phyloP scores from a whole-genome alignment of 1,140 invertebrate genomes.

The Zaprionus capensis region DNA sequence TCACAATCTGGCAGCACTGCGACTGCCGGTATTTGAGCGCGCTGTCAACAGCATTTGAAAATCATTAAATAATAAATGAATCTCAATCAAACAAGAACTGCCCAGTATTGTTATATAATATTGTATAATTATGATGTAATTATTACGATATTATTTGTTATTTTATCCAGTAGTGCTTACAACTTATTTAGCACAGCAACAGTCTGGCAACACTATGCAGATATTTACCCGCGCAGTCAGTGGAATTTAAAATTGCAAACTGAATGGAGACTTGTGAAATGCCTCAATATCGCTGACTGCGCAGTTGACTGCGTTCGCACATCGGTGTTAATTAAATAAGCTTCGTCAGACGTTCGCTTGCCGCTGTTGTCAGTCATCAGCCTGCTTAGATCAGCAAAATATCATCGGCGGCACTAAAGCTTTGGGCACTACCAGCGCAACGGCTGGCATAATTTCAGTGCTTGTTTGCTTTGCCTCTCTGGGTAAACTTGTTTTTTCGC shows the following conservation, averaged over 20 bases:
- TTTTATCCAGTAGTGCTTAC: neutral
- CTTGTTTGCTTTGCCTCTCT: conserved; percentile 52
- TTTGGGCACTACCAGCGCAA: conserved; percentile 33
- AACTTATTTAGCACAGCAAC: neutral
- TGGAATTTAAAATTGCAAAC: conserved; percentile 25
- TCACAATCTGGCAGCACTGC: conserved; percentile 21
- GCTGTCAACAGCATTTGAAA: conserved; percentile 16
- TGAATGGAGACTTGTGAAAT: conserved; percentile 25
- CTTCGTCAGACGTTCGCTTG: conserved; percentile 40
- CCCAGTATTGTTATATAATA: neutral
- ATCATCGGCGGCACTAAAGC: conserved; percentile 26
- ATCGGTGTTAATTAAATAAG: conserved; percentile 71
- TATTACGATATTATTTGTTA: neutral
- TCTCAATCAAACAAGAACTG: neutral
- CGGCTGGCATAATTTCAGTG: conserved; percentile 32
- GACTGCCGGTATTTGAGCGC: neutral
- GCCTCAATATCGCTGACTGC: conserved; percentile 23
- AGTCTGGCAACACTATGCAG: conserved; percentile 26
- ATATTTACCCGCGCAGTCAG: conserved; percentile 12
- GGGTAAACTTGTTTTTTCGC: conserved; percentile 61
- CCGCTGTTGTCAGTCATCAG: conserved; percentile 41
- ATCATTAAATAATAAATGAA: neutral
- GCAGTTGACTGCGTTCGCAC: conserved; percentile 56
- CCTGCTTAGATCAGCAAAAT: conserved; percentile 62
- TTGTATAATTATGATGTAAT: neutral